A percentile compares a stretch with the other conserved stretches of the same genome.
Evolutionary conservation across 2,797 vertebrate species (phyloP).

Genomic region (Intellagama lesueurii): DNA sequence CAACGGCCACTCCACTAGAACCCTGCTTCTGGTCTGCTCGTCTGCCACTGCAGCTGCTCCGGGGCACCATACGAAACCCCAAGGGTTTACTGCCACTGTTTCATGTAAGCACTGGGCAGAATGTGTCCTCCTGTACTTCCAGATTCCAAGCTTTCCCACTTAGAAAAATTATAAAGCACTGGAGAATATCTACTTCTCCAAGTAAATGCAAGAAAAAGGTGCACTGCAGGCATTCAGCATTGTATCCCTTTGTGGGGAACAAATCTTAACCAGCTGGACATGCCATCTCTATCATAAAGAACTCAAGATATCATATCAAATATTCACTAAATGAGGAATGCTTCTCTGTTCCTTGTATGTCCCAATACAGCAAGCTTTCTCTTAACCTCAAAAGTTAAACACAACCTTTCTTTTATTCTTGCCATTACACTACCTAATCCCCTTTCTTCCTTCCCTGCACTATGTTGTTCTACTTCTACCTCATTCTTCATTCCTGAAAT

Average conservation of each 20-base stretch:
- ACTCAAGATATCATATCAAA: neutral
- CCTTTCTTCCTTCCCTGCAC: neutral
- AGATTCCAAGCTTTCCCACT: neutral
- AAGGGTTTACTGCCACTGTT: neutral
- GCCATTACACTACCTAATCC: neutral
- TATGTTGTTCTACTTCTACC: neutral
- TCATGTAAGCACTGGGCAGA: neutral
- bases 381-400: neutral
- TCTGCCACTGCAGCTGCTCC: neutral
- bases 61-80: neutral
- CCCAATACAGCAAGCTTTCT: neutral
- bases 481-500: neutral
- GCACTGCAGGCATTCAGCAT: neutral
- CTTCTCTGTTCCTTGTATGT: neutral
- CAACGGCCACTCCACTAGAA: neutral
- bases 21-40: neutral
- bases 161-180: neutral
- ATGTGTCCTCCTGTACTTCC: neutral
- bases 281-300: neutral
- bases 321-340: neutral
- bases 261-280: neutral
- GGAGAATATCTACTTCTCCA: neutral
- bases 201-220: neutral
- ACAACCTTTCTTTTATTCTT: neutral
- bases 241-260: neutral